Base-by-base conservation (phyloP, 2,113 vertebrate species). In the Percopsis transmontana region DNA sequence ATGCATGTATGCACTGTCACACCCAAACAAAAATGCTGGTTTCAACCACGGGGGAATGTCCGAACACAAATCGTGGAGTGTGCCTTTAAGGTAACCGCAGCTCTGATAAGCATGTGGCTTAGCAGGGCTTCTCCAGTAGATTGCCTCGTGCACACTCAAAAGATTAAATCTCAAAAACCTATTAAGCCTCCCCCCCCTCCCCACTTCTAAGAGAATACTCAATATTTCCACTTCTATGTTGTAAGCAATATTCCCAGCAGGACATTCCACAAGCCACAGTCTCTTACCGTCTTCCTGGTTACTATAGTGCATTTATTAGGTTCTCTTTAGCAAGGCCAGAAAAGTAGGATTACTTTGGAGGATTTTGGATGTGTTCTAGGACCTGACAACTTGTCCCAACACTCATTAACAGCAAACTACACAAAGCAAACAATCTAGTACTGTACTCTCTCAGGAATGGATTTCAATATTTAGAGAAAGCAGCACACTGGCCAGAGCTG, bases 381-480 rank as follows among this genome's bases (percentile, higher is more conserved):
- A 9, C 27, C 39, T 66, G 51, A 10, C 11, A 44, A 42, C 24
- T 45, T 15, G 15, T 56, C 69, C 51, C 70, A 57, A 72, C 75
- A 70, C 57, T 79, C 71, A 85, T 84, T 79, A 77, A 66, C 44
- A 53, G 54, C 13, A 67, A 66, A 72, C 21, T 47, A 21, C 33
- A 55, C 12, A 27, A 47, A 40, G 12, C 48, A 64, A 77, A 72
- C 51, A 45, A 4, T 38, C 38, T 2, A 39, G 13, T 66, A 19
- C 63, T 73, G 13, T 66, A 19, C 63, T 73, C 42, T 57, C 56
- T 57, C n/a, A n/a, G 51, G 1, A 11, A 42, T 66, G 54, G 57
- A 42, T 59, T 40, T 54, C 42, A 44, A 38, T 66, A 47, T 66
- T 58, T 16, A 50, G 44, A 52, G 40, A 47, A 21, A 33, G 14